phyloP scores from a whole-genome alignment of 2,797 vertebrate species.

The Cichlasoma orientale region DNA sequence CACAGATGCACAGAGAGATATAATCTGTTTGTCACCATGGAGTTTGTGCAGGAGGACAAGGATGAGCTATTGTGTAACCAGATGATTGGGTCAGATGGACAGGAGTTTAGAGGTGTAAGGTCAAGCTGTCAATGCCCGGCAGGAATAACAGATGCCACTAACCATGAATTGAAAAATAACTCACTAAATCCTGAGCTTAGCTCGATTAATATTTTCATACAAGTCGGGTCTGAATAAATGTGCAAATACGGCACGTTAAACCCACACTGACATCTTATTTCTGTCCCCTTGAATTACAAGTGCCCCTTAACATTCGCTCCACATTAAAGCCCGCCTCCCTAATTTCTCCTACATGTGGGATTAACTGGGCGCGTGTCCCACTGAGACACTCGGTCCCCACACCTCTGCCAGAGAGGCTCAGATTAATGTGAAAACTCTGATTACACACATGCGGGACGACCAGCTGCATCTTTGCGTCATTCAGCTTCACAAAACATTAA shows the following conservation, averaged over 20 bases:
- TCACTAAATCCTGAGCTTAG: not conserved
- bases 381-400: conserved; percentile 35
- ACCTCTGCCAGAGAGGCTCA: conserved; percentile 53
- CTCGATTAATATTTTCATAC: not conserved
- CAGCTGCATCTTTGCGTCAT: conserved; percentile 51
- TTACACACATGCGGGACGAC: conserved; percentile 24
- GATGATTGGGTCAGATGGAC: conserved; percentile 51
- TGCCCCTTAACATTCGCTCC: conserved; percentile 8
- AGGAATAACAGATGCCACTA: conserved; percentile 34
- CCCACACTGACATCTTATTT: not conserved
- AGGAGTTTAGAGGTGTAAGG: conserved; percentile 44
- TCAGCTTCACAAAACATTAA: conserved; percentile 29
- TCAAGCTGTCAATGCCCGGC: conserved; percentile 18
- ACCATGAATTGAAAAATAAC: conserved; percentile 4
- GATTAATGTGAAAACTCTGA: conserved; percentile 54
- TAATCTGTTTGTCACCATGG: conserved; percentile 34
- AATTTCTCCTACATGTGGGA: conserved; percentile 44
- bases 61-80: conserved; percentile 36
- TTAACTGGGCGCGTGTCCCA: conserved; percentile 43
- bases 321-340: conserved; percentile 3
- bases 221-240: not conserved
- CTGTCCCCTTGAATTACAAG: not conserved
- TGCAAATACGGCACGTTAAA: not conserved
- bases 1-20: conserved; percentile 15
- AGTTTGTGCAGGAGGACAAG: not conserved